Base-by-base conservation (phyloP, 2,888 invertebrate genomes). In the Hydrotaea diabolus region DNA sequence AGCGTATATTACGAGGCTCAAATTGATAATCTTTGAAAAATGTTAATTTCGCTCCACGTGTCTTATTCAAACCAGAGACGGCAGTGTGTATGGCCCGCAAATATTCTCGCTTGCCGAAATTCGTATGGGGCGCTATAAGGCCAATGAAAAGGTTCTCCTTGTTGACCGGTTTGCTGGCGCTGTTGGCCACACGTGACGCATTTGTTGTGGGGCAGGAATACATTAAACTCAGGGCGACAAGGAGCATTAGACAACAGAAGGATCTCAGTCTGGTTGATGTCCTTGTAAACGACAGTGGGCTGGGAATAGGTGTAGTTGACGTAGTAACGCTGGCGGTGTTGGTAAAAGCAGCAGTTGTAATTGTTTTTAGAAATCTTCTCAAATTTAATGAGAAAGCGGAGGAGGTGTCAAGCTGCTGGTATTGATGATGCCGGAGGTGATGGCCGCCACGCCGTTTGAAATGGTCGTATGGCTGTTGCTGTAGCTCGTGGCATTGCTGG, bases 1-100 rank as follows among this genome's bases (percentile, higher is more conserved):
- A 93, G 88, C 94, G 94, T 80, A 96, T 94, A 89, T 95, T 94
- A 78, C 93, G 93, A 80, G 93, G 93, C 74, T 94, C 94, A 89
- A 96, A 95, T 86, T 93, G 93, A 90, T 94, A 95, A 88, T 94
- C 94, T 90, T 94, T 94, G 80, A 95, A 92, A 92, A 95, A 95
- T 80, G 93, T 93, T 88, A 95, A 93, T 88, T 93, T 94, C 62
- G 93, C 93, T 36, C 94, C 94, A 76, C 94, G 93, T 19, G 93
- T 93, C 89, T 93, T 94, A 84, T 94, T 94, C 71, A 96, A 91
- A 43, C 93, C 93, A 26, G 92, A 91, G 66, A 96, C 94, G 9
- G 95, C 95, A 77, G 93, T 94, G 90, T 94, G 94, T 87, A 96
- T 95, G 75, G 95, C 94, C 72, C 94, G 93, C 78, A 94, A 93